Evolutionary conservation across 2,797 vertebrate genomes (phyloP).

Genomic region (Leptodactylus fallax): DNA sequence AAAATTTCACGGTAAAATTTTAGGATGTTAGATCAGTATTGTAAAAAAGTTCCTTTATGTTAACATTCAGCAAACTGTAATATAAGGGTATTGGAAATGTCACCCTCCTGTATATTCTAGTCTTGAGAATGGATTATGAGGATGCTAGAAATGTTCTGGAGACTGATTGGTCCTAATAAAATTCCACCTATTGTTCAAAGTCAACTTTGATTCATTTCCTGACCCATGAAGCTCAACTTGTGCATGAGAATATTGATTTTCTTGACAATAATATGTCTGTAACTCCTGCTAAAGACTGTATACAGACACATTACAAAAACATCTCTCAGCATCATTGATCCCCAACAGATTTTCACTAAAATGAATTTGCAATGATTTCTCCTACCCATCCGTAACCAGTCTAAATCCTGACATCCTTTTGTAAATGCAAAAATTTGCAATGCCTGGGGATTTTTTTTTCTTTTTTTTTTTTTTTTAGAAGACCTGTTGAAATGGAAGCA

Average conservation of each 20-base stretch:
- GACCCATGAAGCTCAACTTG: slow-evolving; percentile 14
- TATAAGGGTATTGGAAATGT: not conserved
- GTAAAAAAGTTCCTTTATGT: not conserved
- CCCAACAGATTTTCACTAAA: slow-evolving; percentile 43
- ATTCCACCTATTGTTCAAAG: slow-evolving; percentile 7
- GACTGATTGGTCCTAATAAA: slow-evolving; percentile 8
- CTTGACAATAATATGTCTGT: slow-evolving; percentile 28
- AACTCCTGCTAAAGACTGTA: slow-evolving; percentile 41
- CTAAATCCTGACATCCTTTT: not conserved
- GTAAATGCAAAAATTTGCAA: not conserved
- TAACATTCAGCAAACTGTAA: not conserved
- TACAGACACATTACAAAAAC: slow-evolving; percentile 5
- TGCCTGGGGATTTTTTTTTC: not conserved
- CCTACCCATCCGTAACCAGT: not conserved
- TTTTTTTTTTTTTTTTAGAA: not conserved
- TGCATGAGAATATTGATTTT: slow-evolving; percentile 14
- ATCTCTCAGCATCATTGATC: not conserved
- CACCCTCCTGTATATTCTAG: not conserved
- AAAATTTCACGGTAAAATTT: not conserved
- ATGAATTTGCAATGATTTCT: slow-evolving; percentile 17
- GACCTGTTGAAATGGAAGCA: slow-evolving; percentile 54
- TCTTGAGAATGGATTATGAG: not conserved
- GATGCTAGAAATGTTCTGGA: not conserved
- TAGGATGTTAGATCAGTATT: not conserved
- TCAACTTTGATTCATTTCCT: slow-evolving; percentile 37